Evolutionary conservation across 37 sponge, comb jelly and placozoan genomes (phyloP).

Genomic region (Eunapius fragilis): DNA sequence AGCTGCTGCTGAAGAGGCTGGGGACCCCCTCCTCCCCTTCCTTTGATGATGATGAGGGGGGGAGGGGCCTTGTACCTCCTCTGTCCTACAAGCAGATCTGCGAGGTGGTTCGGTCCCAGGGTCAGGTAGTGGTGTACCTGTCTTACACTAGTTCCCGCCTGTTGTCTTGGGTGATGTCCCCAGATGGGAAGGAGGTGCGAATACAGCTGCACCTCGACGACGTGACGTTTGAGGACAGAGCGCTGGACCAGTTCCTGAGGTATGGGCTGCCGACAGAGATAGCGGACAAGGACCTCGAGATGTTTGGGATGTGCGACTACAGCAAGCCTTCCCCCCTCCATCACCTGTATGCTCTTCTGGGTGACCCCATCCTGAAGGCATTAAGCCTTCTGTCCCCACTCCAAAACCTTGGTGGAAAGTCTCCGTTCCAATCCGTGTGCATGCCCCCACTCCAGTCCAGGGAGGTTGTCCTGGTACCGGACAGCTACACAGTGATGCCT

Average conservation of each 20-base stretch:
- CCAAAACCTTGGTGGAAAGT: no score
- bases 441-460: background rate
- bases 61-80: slow-evolving; percentile 33
- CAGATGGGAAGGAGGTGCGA: no score
- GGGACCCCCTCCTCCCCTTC: no score
- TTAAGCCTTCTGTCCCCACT: background rate
- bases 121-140: no score
- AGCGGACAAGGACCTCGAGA: slow-evolving; percentile 35
- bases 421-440: no score
- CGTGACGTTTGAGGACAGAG: no score
- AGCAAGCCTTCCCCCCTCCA: background rate
- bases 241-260: slow-evolving; percentile 55
- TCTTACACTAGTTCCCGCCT: no score
- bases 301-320: slow-evolving; percentile 24
- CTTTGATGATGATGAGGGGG: slow-evolving; percentile 52
- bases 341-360: slow-evolving; percentile 34
- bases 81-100: slow-evolving; percentile 36
- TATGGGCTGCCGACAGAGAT: slow-evolving; percentile 27
- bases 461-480: slow-evolving; percentile 55
- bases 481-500: slow-evolving; percentile 57
- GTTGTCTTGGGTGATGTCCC: no score
- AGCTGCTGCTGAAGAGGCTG: no score
- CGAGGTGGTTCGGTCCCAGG: slow-evolving; percentile 55
- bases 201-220: no score
- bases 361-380: slow-evolving; percentile 27